phyloP scores from a whole-genome alignment of 2,888 invertebrate species.

The Idaea aversata region DNA sequence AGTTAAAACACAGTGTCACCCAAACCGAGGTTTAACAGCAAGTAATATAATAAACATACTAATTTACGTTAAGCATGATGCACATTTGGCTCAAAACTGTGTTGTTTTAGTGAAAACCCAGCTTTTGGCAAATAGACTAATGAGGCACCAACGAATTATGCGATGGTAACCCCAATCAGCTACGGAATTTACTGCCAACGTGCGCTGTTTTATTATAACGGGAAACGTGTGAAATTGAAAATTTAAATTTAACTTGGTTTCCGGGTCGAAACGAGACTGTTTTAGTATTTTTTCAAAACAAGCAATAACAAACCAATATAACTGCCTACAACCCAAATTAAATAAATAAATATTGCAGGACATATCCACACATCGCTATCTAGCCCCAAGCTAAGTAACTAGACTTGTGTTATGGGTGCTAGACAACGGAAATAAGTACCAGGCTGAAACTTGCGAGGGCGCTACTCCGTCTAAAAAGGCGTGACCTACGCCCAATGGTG shows the following conservation, averaged over 20 bases:
- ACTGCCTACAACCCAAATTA: too few relatives aligned
- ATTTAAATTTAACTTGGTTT: neutral
- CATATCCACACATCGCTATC: too few relatives aligned
- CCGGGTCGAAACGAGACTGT: too few relatives aligned
- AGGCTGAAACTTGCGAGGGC: too few relatives aligned
- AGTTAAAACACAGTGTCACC: conserved; percentile 3
- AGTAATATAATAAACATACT: conserved; percentile 28
- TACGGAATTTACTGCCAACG: conserved; percentile 27
- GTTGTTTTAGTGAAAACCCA: conserved; percentile 44
- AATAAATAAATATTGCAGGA: too few relatives aligned
- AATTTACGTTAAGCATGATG: conserved; percentile 30
- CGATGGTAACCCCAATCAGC: conserved; percentile 34
- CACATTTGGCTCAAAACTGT: conserved; percentile 45
- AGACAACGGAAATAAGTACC: too few relatives aligned
- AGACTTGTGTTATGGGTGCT: too few relatives aligned
- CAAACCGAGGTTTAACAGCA: conserved; percentile 13
- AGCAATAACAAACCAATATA: too few relatives aligned
- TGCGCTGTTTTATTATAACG: conserved; percentile 16
- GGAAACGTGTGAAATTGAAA: conserved; percentile 8
- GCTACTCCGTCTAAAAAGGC: too few relatives aligned
- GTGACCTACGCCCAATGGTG: too few relatives aligned
- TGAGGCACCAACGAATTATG: conserved; percentile 39
- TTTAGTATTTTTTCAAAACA: too few relatives aligned
- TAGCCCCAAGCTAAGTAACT: too few relatives aligned
- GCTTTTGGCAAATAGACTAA: conserved; percentile 56